Evolutionary conservation across 1,140 invertebrate genomes (phyloP), one percentile per base, ranked within the genome.

Genomic region (Halesus radiatus): DNA sequence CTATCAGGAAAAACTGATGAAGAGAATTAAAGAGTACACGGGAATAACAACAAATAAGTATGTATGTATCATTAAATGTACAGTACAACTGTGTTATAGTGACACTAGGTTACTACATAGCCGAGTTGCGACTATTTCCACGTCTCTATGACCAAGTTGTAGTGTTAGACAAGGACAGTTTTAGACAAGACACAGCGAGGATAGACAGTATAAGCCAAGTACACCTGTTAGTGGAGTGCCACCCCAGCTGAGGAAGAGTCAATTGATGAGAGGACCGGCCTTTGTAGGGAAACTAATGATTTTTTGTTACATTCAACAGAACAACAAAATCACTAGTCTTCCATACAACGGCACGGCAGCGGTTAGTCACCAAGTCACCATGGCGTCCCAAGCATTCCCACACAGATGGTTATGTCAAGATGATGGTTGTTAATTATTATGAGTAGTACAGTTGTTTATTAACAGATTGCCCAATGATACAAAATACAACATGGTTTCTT

Each of bases 321-420:
- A 98, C 97, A 98, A 98, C 97, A 98, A 98, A 98, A 98, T 98
- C 97, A 98, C 96, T 98, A 98, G 97, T 98, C 97, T 98, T 98
- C 97, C 97, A 98, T 92, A 97, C 94, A 96, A 97, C 93, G 85
- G 84, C 83, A 97, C 93, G 85, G 84, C 82, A 80, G 60, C 66
- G 72, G n/a, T 83, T 83, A 83, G 78, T 79, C 53, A 32, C 15
- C 53, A 18, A 83, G 78, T 79, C 53, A 32, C 15, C 26, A 13
- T 45, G 37, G 37, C 37, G 37, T 45, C 37, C 37, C 37, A 45
- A 45, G 37, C 37, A 45, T 45, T 45, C 37, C 37, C 37, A 45
- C 37, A 45, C 37, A 45, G 8, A 13, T 45, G 10, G 37, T 45
- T 45, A 45, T 45, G 8, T 45, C 37, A 45, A 45, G 37, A 45